Evolutionary conservation across 2,888 invertebrate genomes (phyloP), one percentile per base, ranked within the genome.

Genomic region (Thymelicus sylvestris): DNA sequence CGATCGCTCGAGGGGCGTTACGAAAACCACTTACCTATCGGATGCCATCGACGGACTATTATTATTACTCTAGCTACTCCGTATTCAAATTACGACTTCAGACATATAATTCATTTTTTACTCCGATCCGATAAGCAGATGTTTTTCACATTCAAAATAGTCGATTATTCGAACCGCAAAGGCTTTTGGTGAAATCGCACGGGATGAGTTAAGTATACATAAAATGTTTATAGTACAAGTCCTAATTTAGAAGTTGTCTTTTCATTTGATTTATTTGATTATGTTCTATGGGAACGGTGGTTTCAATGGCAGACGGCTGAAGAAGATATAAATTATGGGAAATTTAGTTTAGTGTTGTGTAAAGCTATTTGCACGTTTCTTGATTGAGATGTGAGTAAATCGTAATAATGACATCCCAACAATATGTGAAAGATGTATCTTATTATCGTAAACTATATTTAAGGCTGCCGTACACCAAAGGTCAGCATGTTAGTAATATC

Each of bases 11-110:
- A 83, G 89, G 90, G 91, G 91, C 92, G 92, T 92, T 90, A 88
- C 91, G 90, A 92, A 90, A 92, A 91, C 90, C 89, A 90, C 91
- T 92, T 92, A 90, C 89, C 87, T 91, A 90, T 90, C 89, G 85
- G 86, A 89, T 90, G 85, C 87, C 85, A 92, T 91, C 89, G 83
- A 83, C 86, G 79, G 85, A 83, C 80, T 83, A 65, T 68, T 68
- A 86, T 83, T 86, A 88, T 89, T 87, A 91, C 91, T 92, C 91
- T 87, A 86, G 90, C 91, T 92, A 90, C 90, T 90, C 87, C 83
- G 81, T 82, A 86, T 86, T 84, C 81, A 83, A 85, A 87, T 86
- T 85, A 81, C 82, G 81, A 82, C 79, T 82, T 81, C 79, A 80
- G 80, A 81, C 79, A 80, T 79, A 78, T 82, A 77, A 80, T 81